Base-by-base conservation (phyloP, 2,113 vertebrate species). In the Halichoerus grypus region DNA sequence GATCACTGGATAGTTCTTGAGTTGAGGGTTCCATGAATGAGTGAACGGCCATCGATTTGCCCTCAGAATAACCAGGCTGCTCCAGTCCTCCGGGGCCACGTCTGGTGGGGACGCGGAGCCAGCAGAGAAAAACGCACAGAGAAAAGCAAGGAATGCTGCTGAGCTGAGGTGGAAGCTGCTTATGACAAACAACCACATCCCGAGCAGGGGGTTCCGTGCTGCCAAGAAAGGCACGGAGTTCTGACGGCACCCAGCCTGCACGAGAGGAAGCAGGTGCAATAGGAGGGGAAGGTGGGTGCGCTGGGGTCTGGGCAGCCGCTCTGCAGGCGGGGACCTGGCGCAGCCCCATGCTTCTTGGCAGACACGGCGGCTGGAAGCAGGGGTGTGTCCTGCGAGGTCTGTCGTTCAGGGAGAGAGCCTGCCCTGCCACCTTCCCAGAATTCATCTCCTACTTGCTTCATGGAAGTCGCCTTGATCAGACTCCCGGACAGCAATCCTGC, bases 201-300 rank as follows among this genome's bases (percentile, higher is more conserved):
- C 5, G 19, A 65, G 57, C 0, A 6, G 69, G 51, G n/a, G 3
- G 5, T 11, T 33, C 6, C 55, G 49, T 42, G 55, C 24, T 49
- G n/a, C 26, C 26, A 19, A 51, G n/a, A 39, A 31, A 51, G n/a
- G 4, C 79, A 59, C 6, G 22, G 39, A 36, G 3, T 3, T 5
- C 9, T 46, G 7, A 55, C 55, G 14, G 10, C 6, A 61, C 67
- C 9, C 18, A 36, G n/a, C 4, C 16, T 21, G 14, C 5, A 15
- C 9, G 22, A 16, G 55, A 63, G 6, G 8, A 33, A 33, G 12
- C 4, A 10, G 16, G 26, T 8, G 3, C 22, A 18, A 9, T 36
- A 0, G 49, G 24, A 26, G 36, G 33, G 13, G 12, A 9, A 15
- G 11, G 24, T 1, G 13, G 42, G 36, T 0, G 36, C 39, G 9